Percentiles rank a stretch among this genome's conserved stretches.
Conservation (phyloP, 2,113 vertebrate genomes). For the Larimichthys crocea region DNA sequence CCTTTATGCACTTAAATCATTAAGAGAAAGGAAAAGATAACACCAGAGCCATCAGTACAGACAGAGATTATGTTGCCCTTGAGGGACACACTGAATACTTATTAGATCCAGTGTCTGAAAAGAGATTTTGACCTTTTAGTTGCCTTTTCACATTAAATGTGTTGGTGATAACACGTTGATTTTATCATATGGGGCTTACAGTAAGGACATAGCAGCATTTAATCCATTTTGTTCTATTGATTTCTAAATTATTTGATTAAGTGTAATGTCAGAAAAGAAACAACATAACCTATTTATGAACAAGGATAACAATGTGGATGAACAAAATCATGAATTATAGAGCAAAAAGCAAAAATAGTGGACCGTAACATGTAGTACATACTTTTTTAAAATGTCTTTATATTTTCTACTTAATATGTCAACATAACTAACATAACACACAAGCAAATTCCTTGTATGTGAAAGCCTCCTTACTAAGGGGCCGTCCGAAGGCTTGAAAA, state of each 20-base stretch:
- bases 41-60: background rate
- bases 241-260: background rate
- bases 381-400: too few species aligned
- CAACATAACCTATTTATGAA: background rate
- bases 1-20: background rate
- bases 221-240: background rate
- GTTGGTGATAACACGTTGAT: background rate
- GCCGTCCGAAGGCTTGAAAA: constrained; percentile 15
- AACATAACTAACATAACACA: too few species aligned
- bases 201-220: background rate
- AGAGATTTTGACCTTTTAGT: background rate
- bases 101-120: background rate
- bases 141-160: background rate
- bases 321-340: constrained; percentile 8
- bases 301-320: background rate
- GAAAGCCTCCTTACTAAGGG: background rate
- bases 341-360: background rate
- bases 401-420: too few species aligned
- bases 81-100: background rate
- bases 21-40: background rate
- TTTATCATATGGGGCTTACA: background rate
- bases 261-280: background rate
- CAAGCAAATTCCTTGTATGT: too few species aligned
- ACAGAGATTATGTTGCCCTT: background rate
- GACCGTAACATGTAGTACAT: background rate